A percentile compares a stretch with the other conserved stretches of the same genome.
phyloP scores from a whole-genome alignment of 2,797 vertebrate genomes.

The Calcarius lapponicus region DNA sequence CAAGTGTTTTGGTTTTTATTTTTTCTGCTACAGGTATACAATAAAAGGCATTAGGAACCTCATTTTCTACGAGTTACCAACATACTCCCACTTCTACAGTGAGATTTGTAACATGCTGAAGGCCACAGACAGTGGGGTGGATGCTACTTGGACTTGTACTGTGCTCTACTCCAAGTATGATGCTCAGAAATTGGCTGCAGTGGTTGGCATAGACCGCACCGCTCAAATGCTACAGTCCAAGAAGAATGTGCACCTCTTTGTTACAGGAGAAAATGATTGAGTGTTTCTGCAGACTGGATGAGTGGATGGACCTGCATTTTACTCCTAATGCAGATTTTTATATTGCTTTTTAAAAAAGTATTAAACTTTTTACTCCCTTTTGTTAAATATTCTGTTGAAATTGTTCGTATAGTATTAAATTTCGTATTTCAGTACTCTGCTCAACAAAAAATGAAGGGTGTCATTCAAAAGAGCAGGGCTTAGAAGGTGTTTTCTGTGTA shows the following conservation, averaged over 20 bases:
- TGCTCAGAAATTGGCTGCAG: constrained; percentile 85
- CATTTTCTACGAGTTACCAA: constrained; percentile 93
- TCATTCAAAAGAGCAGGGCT: background rate
- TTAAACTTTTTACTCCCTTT: background rate
- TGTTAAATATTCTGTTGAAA: background rate
- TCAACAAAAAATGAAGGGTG: background rate
- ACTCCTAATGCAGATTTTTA: background rate
- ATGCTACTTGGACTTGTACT: constrained; percentile 91
- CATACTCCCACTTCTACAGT: constrained; percentile 94
- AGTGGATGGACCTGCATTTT: background rate
- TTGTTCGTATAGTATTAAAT: background rate
- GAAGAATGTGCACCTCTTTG: constrained; percentile 92
- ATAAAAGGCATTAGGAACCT: constrained; percentile 93
- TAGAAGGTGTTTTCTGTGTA: background rate
- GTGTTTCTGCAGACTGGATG: background rate
- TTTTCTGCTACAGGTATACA: constrained; percentile 78
- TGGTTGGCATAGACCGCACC: constrained; percentile 87
- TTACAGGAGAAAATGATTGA: constrained; percentile 85
- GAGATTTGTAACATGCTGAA: constrained; percentile 96
- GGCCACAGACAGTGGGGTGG: constrained; percentile 75
- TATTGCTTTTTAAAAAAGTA: background rate
- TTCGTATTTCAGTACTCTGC: background rate
- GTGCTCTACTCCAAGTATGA: constrained; percentile 92
- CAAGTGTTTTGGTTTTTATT: background rate
- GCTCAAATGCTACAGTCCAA: constrained; percentile 91